Percentiles rank a stretch among this genome's conserved stretches.
These are phyloP conservation scores for Todiramphus chloris DNA, from an alignment of 2,113 vertebrate genomes.

Conservation along the genomic window DNA sequence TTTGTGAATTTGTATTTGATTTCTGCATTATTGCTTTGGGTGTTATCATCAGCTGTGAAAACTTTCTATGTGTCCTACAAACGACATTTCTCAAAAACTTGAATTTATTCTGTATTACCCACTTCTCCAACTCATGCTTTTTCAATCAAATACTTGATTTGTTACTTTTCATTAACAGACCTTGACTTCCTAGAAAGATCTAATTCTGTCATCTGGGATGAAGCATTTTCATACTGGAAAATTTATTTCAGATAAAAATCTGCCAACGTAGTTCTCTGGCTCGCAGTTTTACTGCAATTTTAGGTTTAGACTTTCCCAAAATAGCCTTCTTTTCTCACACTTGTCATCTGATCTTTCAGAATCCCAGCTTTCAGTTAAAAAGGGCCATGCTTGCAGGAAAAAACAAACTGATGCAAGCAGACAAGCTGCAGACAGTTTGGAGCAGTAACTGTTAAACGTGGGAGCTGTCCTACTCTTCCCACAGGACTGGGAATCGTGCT, in stretches of 20 bases:
- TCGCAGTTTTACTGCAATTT: conserved; percentile 49
- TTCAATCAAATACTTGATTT: not conserved
- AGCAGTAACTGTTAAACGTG: conserved; percentile 23
- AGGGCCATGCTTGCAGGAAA: not conserved
- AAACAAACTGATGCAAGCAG: conserved; percentile 24
- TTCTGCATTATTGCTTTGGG: not conserved
- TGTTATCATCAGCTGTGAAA: not conserved
- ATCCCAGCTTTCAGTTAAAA: conserved; percentile 25
- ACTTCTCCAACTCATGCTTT: not conserved
- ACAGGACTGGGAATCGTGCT: not conserved
- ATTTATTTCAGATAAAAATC: not conserved
- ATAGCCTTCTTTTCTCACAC: conserved; percentile 41
- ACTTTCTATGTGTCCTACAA: not conserved
- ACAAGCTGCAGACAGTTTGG: conserved; percentile 35
- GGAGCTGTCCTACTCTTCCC: not conserved
- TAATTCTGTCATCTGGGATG: conserved; percentile 17
- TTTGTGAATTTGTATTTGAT: not conserved
- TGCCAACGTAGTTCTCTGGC: conserved; percentile 51
- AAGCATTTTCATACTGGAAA: not conserved
- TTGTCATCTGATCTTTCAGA: conserved; percentile 53
- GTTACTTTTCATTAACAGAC: not conserved
- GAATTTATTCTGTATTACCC: not conserved
- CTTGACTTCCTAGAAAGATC: conserved; percentile 23
- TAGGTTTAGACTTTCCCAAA: conserved; percentile 12
- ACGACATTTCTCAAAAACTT: not conserved